Base-by-base conservation (phyloP, 2,113 vertebrate genomes). In the Tylochromis polylepis region DNA sequence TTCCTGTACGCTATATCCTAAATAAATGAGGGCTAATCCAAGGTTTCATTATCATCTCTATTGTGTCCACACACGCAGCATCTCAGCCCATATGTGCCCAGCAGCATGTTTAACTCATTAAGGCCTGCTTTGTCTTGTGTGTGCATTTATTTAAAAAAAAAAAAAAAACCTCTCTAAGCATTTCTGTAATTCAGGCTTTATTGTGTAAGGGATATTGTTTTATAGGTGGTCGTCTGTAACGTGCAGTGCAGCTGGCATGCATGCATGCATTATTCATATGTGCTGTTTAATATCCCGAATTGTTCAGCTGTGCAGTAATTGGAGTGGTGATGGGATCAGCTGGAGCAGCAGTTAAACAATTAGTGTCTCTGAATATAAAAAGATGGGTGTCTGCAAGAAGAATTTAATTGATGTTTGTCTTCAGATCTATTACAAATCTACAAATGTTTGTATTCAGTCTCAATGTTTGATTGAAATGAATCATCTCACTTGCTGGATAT, bases 1-100 rank as follows among this genome's bases (percentile, higher is more conserved):
- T 22, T 86, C 51, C 87, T 75, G 84, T 93, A 88, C 91, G 8
- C 92, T 83, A 78, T 67, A 92, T 83, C 90, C 89, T 90, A 85
- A 88, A 94, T 94, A 87, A 87, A 95, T 91, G 88, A 94, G 85
- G 93, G 88, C 78, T 93, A 95, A 95, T 94, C 93, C 89, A 88
- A 83, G 86, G 91, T 92, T 93, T 94, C 91, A 93, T 95, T 87
- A 93, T 89, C 81, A 46, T 89, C 82, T 91, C 91, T 34, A 89
- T 94, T 94, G 92, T 94, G 57, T 87, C 84, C 84, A 60, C 89
- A 84, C 81, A 78, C 2, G 56, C 85, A 82, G 79, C 46, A 46
- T 31, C 46, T 6, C 49, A 34, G 82, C 80, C 94, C 94, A 95
- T 95, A 93, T 92, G 92, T 87, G 87, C 78, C 62, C 92, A 79